phyloP scores from a whole-genome alignment of 2,113 vertebrate genomes.

The Rattus rattus region DNA sequence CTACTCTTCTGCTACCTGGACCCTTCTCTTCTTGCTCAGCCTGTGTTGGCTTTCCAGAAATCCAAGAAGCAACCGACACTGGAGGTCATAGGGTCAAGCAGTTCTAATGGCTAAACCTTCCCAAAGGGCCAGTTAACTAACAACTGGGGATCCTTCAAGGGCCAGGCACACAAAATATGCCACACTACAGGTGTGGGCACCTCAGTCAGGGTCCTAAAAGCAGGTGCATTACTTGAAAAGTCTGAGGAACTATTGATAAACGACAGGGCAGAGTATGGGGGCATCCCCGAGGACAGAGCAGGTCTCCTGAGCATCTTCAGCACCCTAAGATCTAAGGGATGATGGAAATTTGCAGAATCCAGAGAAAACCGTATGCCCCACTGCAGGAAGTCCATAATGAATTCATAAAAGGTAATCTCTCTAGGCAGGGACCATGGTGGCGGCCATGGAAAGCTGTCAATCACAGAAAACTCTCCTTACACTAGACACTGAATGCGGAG shows the following conservation, averaged over 20 bases:
- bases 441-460: background rate
- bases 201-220: background rate
- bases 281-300: background rate
- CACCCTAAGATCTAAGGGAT: background rate
- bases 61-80: no score
- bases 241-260: background rate
- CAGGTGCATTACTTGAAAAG: background rate
- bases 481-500: background rate
- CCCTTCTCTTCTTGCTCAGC: no score
- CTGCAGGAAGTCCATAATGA: background rate
- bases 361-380: background rate
- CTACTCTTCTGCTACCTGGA: no score
- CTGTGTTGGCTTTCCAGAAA: no score
- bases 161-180: no score
- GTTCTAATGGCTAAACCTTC: no score
- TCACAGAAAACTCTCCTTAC: background rate
- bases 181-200: background rate
- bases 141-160: no score
- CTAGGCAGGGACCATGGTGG: background rate
- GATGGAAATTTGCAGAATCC: background rate
- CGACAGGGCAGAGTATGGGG: background rate
- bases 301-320: background rate
- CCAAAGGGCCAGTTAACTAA: no score
- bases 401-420: background rate
- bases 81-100: no score